These are phyloP conservation scores for Hippocampus kuda DNA, from an alignment of 2,797 vertebrate genomes.

Conservation along the genomic window DNA sequence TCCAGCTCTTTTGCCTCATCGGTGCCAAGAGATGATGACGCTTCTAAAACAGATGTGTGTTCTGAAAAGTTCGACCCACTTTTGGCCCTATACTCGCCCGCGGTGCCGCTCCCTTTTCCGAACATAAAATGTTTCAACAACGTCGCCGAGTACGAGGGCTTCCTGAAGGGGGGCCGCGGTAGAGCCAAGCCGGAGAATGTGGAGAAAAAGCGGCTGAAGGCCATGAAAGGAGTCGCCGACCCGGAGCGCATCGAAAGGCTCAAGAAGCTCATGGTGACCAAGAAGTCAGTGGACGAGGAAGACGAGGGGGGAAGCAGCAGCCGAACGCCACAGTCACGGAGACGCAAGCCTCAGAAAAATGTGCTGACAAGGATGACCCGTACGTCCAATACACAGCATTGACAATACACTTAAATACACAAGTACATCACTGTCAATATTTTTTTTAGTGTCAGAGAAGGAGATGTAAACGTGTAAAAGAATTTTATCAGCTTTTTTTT, in stretches of 20 bases:
- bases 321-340: constrained; percentile 27
- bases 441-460: too few species aligned
- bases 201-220: constrained; percentile 58
- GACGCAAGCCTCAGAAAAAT: constrained; percentile 69
- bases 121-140: constrained; percentile 86
- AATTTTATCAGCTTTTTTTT: too few species aligned
- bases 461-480: too few species aligned
- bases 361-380: constrained; percentile 87
- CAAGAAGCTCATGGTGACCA: constrained; percentile 73
- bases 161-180: constrained; percentile 71
- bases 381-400: constrained; percentile 55
- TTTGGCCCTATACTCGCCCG: constrained; percentile 75
- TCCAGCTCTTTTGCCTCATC: neutral
- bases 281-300: constrained; percentile 22
- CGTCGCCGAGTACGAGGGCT: constrained; percentile 85
- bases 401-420: neutral
- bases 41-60: constrained; percentile 70
- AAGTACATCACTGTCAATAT: neutral
- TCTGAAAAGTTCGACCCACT: constrained; percentile 84
- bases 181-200: constrained; percentile 70
- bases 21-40: constrained; percentile 29
- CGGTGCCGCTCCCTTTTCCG: constrained; percentile 74
- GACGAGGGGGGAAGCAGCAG: constrained; percentile 40
- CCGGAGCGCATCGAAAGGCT: constrained; percentile 74
- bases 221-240: constrained; percentile 66